Percentiles rank a stretch among this genome's conserved stretches.
Conservation (phyloP, 1,140 invertebrate species). For the Drosophila eugracilis region DNA sequence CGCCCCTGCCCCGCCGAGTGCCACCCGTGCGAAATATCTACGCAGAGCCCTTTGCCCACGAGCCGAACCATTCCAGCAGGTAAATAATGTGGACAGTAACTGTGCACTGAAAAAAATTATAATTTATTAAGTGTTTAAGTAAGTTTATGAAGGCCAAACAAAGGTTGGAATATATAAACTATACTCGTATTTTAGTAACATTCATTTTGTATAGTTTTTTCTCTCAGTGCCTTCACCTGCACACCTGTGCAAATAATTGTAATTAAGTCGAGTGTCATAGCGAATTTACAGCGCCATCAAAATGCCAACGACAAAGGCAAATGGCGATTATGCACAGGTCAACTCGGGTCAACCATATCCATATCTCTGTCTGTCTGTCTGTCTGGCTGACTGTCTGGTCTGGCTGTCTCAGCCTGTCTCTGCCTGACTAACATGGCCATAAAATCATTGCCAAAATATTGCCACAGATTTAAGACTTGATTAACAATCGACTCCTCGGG, state of each 20-base stretch:
- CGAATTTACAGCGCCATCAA: slow-evolving; percentile 31
- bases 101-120: not conserved
- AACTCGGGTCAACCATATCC: slow-evolving; percentile 17
- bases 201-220: too few relatives aligned
- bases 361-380: too few relatives aligned
- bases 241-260: slow-evolving; percentile 37
- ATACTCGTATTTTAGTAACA: too few relatives aligned
- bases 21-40: slow-evolving; percentile 86
- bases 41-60: slow-evolving; percentile 86
- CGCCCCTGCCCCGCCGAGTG: slow-evolving; percentile 86
- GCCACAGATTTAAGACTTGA: slow-evolving; percentile 19
- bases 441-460: slow-evolving; percentile 21
- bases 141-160: too few relatives aligned
- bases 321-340: slow-evolving; percentile 31
- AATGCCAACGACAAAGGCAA: slow-evolving; percentile 24
- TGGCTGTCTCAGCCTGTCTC: too few relatives aligned
- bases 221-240: not conserved
- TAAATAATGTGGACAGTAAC: slow-evolving; percentile 63
- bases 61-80: slow-evolving; percentile 85
- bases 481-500: slow-evolving; percentile 10
- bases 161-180: too few relatives aligned
- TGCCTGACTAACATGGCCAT: slow-evolving; percentile 1
- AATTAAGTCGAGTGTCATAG: slow-evolving; percentile 51
- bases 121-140: too few relatives aligned
- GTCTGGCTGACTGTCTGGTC: too few relatives aligned